Conservation (phyloP, 2,113 vertebrate species). For the Anthoscopus minutus region DNA sequence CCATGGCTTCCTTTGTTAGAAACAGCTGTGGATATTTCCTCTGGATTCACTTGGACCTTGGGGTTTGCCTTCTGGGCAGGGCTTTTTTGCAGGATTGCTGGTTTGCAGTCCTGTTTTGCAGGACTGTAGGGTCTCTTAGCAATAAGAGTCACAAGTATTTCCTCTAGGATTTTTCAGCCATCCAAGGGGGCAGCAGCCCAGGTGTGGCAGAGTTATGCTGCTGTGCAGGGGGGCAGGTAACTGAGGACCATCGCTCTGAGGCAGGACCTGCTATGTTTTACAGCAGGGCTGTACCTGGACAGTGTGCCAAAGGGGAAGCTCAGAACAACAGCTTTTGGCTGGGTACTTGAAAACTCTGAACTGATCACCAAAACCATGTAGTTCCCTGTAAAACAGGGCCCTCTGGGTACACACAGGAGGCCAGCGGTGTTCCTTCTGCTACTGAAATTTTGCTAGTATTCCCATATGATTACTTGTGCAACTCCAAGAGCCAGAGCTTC, state of each 20-base stretch:
- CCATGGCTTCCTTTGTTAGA: neutral
- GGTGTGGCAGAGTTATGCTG: rapidly evolving
- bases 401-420: neutral
- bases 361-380: neutral
- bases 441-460: neutral
- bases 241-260: neutral
- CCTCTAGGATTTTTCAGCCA: neutral
- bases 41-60: rapidly evolving
- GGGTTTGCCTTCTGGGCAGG: neutral
- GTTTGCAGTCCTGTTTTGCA: no score
- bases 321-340: neutral
- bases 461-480: neutral
- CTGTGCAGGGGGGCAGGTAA: neutral
- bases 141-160: neutral
- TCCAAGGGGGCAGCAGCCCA: neutral
- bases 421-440: neutral
- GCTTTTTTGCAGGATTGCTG: neutral
- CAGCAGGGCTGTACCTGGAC: neutral
- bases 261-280: neutral
- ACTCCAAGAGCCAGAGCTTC: neutral
- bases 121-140: neutral
- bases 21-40: rapidly evolving
- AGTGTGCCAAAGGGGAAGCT: neutral
- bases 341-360: neutral
- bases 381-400: neutral